Base-by-base conservation (phyloP, 1,140 invertebrate genomes). In the Lepidurus couesii region DNA sequence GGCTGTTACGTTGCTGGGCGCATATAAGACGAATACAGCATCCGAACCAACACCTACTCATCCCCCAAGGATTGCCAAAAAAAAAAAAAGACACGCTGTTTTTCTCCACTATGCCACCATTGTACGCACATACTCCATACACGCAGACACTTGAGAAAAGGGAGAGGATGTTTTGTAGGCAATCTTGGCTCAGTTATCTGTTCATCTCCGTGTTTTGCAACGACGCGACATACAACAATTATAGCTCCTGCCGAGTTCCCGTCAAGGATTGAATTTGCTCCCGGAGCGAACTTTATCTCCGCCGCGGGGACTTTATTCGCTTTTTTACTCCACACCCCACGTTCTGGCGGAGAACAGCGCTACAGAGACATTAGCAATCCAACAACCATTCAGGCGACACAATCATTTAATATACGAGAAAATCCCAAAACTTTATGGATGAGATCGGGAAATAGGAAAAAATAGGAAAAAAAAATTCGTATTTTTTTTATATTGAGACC, bases 371-470 rank as follows among this genome's bases (percentile, higher is more conserved):
- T 65, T 65, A 65, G 53, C 53, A 65, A 65, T 16, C 53, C 53
- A 65, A 65, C 53, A 65, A 65, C 53, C 53, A 65, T 65, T 65
- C 53, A 65, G n/a, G 53, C 53, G 53, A 65, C 53, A 65, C 53
- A 65, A n/a, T 65, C 53, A 65, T 65, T 65, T 65, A 65, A 65
- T 65, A 65, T 65, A 65, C n/a, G 53, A 65, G 53, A 65, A 65
- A 34, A 65, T 13, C 53, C 53, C n/a, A 0, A 65, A 34, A 65
- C 53, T 65, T 65, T 65, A 65, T 65, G 53, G 53, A 65, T 65
- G 53, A 65, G 53, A 65, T 6, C 0, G 53, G 53, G 21, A 65
- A 65, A 65, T 65, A 65, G 4, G 16, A 65, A 65, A 65, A 53
- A 53, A n/a, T 53, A 53, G 1, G 47, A 10, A 2, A 53, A n/a